Conservation (phyloP, 2,888 invertebrate genomes). For the Cyaniris semiargus region DNA sequence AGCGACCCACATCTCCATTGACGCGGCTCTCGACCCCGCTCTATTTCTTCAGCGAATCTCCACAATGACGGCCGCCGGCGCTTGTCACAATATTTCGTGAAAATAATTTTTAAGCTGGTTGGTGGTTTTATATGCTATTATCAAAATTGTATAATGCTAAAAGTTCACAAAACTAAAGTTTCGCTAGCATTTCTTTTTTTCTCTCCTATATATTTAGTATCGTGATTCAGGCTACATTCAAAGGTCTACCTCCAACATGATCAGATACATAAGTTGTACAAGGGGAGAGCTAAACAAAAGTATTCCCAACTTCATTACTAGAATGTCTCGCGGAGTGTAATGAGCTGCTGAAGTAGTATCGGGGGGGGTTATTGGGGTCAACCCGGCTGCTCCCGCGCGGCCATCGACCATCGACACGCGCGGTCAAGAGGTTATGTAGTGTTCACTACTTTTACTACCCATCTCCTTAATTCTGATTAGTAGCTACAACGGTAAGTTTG, state of each 20-base stretch:
- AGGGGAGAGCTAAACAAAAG: neutral
- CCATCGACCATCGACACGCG: constrained; percentile 1
- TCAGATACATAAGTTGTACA: neutral
- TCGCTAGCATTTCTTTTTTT: too few relatives aligned
- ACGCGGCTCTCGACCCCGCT: constrained; percentile 12
- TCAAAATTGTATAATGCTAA: too few relatives aligned
- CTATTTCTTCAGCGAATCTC: constrained; percentile 24
- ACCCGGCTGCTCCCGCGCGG: neutral
- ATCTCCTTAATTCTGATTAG: neutral
- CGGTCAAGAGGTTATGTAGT: neutral
- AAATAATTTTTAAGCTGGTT: too few relatives aligned
- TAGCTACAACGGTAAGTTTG: too few relatives aligned
- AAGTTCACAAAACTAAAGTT: too few relatives aligned
- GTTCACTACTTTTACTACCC: neutral
- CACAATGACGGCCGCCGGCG: constrained; percentile 2
- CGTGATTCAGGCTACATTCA: neutral
- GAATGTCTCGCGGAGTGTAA: neutral
- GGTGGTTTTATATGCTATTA: too few relatives aligned
- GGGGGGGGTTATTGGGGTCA: neutral
- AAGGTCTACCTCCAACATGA: neutral
- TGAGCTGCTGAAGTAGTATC: neutral
- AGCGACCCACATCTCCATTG: constrained; percentile 23
- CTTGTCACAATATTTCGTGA: neutral
- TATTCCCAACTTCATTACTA: neutral
- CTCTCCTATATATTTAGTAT: too few relatives aligned